Percentiles rank a stretch among this genome's conserved stretches.
Conservation (phyloP, 1,140 invertebrate genomes). For the Drosophila carrolli region DNA sequence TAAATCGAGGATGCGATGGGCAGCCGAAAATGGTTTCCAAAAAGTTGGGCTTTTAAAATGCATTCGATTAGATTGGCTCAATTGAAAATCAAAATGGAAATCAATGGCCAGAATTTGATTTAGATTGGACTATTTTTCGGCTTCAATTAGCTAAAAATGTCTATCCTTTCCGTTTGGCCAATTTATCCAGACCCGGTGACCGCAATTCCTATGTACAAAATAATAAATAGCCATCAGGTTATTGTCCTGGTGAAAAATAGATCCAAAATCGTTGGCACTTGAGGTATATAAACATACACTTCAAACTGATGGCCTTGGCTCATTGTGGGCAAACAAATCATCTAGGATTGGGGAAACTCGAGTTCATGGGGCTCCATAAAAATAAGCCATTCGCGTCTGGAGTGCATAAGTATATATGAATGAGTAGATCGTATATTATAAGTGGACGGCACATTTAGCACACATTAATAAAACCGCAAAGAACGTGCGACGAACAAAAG, state of each 20-base stretch:
- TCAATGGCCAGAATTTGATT: slow-evolving; percentile 33
- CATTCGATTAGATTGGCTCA: slow-evolving; percentile 42
- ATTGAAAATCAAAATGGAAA: slow-evolving; percentile 45
- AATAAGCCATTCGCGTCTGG: slow-evolving; percentile 44
- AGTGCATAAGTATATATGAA: slow-evolving; percentile 43
- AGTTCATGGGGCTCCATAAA: slow-evolving; percentile 56
- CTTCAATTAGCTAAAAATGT: slow-evolving; percentile 29
- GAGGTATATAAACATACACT: slow-evolving; percentile 47
- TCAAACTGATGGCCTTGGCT: slow-evolving; percentile 60
- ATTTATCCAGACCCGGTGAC: slow-evolving; percentile 5
- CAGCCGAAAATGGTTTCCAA: slow-evolving; percentile 3
- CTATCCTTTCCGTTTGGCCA: not conserved
- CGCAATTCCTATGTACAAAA: slow-evolving; percentile 7
- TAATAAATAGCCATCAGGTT: slow-evolving; percentile 42
- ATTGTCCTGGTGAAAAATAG: slow-evolving; percentile 50
- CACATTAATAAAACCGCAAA: slow-evolving; percentile 77
- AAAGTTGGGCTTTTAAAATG: slow-evolving; percentile 21
- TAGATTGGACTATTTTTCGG: slow-evolving; percentile 19
- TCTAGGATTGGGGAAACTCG: slow-evolving; percentile 12
- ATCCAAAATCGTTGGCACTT: slow-evolving; percentile 62
- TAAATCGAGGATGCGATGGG: slow-evolving; percentile 29
- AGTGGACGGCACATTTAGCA: slow-evolving; percentile 74
- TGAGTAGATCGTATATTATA: slow-evolving; percentile 67
- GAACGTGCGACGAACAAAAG: slow-evolving; percentile 64
- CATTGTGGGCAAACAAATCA: slow-evolving; percentile 57